Evolutionary conservation across 2,797 vertebrate genomes (phyloP).

Genomic region (Zonotrichia albicollis): DNA sequence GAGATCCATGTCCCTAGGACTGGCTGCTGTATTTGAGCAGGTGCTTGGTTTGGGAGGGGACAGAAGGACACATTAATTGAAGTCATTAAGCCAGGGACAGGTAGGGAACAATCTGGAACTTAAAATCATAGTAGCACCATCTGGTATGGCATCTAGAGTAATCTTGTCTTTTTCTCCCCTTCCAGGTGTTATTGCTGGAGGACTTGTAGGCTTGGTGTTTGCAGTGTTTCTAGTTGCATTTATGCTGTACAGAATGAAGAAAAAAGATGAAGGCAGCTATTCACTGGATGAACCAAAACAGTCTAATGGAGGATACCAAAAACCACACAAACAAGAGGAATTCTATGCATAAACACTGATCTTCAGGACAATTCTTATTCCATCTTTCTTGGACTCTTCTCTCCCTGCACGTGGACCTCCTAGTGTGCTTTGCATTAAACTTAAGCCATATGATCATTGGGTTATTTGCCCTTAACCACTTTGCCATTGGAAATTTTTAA

Average conservation of each 20-base stretch:
- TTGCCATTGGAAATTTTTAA: conserved; percentile 51
- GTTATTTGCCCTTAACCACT: conserved; percentile 48
- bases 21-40: neutral
- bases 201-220: conserved; percentile 77
- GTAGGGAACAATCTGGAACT: neutral
- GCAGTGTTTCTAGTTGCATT: conserved; percentile 79
- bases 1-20: neutral
- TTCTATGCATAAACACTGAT: conserved; percentile 81
- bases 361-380: conserved; percentile 16
- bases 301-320: conserved; percentile 77
- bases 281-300: conserved; percentile 78
- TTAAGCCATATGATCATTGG: conserved; percentile 68
- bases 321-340: conserved; percentile 83
- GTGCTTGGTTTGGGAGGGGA: neutral
- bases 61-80: neutral
- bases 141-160: neutral
- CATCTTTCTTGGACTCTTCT: conserved; percentile 57
- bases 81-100: neutral
- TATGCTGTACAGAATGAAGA: conserved; percentile 86
- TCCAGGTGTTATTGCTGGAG: conserved; percentile 84
- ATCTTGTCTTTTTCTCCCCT: neutral
- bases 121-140: neutral
- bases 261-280: conserved; percentile 82
- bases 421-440: conserved; percentile 72
- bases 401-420: conserved; percentile 66